Evolutionary conservation across 2,797 vertebrate genomes (phyloP), one percentile per base, ranked within the genome.

Genomic region (Acrossocheilus fasciatus): DNA sequence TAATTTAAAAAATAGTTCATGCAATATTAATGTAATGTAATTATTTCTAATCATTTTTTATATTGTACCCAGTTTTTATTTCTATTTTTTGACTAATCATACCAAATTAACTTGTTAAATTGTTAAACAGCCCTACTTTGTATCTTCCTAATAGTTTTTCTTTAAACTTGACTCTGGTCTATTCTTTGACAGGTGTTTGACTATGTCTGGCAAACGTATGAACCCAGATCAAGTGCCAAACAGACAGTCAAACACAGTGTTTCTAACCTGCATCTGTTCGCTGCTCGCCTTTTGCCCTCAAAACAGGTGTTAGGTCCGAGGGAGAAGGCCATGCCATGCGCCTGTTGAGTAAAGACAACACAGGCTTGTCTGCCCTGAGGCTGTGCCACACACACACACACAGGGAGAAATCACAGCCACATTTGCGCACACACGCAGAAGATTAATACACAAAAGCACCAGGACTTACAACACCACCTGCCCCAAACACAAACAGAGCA

Each of bases 241-340:
- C 79, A 85, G 83, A 86, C 83, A 92, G 89, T 92, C 82, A 50
- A 68, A 81, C 62, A 69, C 85, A 75, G 85, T 90, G 92, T 93
- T 92, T 92, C 92, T 90, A 91, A 89, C 80, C 75, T 62, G 92
- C 95, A 89, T 96, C 93, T 89, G 88, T 88, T 87, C 87, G 75
- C 83, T 70, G 82, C 81, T 91, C 88, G 68, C 92, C 93, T 92
- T 92, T 92, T 92, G 91, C 93, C 93, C 92, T 91, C 77, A 84
- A 92, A 94, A 95, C 95, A 96, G 95, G 95, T 95, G 95, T 92
- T 89, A 90, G 91, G 76, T 85, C 86, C 64, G 82, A 79, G 79
- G 72, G 72, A 86, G 76, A 57, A 64, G 82, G 43, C 17, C 74
- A 4, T 54, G 26, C 39, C 39, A 45, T 76, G 78, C 47, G 79